phyloP scores from a whole-genome alignment of 2,888 invertebrate species.

The Nomada fucata region DNA sequence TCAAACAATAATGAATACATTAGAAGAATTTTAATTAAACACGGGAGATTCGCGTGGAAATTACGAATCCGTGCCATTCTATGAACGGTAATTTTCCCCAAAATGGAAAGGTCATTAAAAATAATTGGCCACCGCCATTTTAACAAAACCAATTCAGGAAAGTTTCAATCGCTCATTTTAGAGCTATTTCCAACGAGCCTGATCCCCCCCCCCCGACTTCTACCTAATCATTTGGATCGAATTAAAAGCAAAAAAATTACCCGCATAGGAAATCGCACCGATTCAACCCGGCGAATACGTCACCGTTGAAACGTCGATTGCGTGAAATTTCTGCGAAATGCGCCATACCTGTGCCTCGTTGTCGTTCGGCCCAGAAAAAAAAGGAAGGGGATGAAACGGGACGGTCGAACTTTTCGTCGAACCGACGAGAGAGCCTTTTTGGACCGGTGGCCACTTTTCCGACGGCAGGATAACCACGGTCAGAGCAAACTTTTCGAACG shows the following conservation, averaged over 20 bases:
- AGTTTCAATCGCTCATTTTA: too few relatives aligned
- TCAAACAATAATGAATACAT: too few relatives aligned
- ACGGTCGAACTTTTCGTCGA: slow-evolving; percentile 47
- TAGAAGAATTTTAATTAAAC: too few relatives aligned
- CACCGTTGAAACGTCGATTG: background rate
- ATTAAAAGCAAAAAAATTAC: background rate
- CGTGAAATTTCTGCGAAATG: slow-evolving; percentile 18
- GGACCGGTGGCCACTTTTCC: slow-evolving; percentile 29
- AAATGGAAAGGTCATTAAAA: too few relatives aligned
- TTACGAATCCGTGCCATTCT: too few relatives aligned
- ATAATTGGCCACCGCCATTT: too few relatives aligned
- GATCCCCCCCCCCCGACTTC: too few relatives aligned
- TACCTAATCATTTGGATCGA: background rate
- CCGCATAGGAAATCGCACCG: background rate
- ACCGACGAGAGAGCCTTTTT: slow-evolving; percentile 30
- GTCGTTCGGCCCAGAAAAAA: slow-evolving; percentile 14
- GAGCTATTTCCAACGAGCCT: too few relatives aligned
- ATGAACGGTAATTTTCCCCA: too few relatives aligned
- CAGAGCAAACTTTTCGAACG: slow-evolving; percentile 38
- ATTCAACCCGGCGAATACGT: slow-evolving; percentile 8
- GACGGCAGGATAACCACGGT: slow-evolving; percentile 20
- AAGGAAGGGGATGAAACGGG: slow-evolving; percentile 31
- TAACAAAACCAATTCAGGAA: too few relatives aligned
- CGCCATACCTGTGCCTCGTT: slow-evolving; percentile 6
- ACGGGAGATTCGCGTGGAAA: too few relatives aligned